phyloP scores from a whole-genome alignment of 2,113 vertebrate genomes.

The Plecturocebus donacophilus region DNA sequence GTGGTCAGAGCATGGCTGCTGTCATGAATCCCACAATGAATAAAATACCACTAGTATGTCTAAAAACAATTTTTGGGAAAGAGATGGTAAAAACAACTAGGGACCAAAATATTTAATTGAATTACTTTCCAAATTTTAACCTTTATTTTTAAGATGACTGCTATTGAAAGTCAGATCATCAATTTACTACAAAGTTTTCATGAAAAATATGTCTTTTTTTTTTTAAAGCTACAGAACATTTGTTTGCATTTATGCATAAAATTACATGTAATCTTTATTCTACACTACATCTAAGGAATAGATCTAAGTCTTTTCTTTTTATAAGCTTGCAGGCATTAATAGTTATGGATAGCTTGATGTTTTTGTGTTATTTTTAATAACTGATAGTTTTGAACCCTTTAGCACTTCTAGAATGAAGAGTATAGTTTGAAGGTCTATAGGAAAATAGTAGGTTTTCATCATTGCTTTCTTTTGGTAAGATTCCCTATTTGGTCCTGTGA shows the following conservation, averaged over 20 bases:
- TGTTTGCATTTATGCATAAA: conserved; percentile 47
- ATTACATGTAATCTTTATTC: background rate
- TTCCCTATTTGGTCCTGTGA: background rate
- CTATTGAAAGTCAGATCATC: background rate
- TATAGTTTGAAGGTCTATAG: conserved; percentile 1
- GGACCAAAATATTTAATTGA: background rate
- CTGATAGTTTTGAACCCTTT: conserved; percentile 1
- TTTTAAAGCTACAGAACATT: background rate
- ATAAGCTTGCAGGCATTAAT: background rate
- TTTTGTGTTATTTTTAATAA: background rate
- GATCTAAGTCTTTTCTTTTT: background rate
- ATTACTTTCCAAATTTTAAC: background rate
- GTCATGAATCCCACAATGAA: background rate
- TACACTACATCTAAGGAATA: background rate
- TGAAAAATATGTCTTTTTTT: background rate
- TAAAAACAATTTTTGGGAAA: background rate
- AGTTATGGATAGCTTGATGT: background rate
- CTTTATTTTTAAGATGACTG: background rate
- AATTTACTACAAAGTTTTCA: background rate
- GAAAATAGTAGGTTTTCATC: background rate
- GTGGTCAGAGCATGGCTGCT: background rate
- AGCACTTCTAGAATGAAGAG: background rate
- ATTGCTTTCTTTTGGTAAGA: background rate
- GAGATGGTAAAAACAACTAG: background rate
- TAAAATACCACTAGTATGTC: background rate